phyloP scores from a whole-genome alignment of 2,113 vertebrate species.

The Xerus inauris region DNA sequence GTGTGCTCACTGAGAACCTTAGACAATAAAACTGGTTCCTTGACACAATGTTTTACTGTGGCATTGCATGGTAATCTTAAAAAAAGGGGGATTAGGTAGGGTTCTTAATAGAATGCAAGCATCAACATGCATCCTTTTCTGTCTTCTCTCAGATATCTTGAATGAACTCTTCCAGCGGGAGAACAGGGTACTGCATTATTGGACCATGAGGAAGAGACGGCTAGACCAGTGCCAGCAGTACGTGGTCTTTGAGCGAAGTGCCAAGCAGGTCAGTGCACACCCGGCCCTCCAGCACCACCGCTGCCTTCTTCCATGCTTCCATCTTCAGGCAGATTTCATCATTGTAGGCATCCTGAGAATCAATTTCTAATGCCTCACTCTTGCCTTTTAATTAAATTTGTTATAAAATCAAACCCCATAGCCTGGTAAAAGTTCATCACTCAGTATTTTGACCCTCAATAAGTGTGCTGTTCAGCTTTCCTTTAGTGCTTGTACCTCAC shows the following conservation, averaged over 20 bases:
- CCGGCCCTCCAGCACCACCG: rapidly evolving
- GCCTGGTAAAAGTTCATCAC: background rate
- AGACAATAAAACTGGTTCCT: background rate
- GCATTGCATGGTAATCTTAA: background rate
- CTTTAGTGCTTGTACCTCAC: rapidly evolving
- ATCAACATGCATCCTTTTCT: background rate
- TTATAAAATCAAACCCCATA: background rate
- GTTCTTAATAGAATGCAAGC: rapidly evolving
- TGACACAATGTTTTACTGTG: background rate
- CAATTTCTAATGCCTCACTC: background rate
- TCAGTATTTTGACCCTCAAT: background rate
- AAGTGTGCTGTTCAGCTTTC: background rate
- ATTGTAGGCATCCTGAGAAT: background rate
- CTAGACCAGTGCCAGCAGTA: constrained; percentile 99
- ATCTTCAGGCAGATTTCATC: rapidly evolving
- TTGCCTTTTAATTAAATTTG: background rate
- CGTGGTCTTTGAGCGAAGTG: constrained; percentile 98
- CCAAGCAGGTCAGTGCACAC: constrained; percentile 93
- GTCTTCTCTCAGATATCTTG: constrained; percentile 91
- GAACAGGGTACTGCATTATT: constrained; percentile 98
- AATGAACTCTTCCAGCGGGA: constrained; percentile 98
- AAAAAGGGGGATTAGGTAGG: background rate
- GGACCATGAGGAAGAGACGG: constrained; percentile 98
- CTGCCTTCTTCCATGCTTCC: rapidly evolving
- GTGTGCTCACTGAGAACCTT: background rate